phyloP scores from a whole-genome alignment of 2,797 vertebrate species.

The Leptodactylus fallax region DNA sequence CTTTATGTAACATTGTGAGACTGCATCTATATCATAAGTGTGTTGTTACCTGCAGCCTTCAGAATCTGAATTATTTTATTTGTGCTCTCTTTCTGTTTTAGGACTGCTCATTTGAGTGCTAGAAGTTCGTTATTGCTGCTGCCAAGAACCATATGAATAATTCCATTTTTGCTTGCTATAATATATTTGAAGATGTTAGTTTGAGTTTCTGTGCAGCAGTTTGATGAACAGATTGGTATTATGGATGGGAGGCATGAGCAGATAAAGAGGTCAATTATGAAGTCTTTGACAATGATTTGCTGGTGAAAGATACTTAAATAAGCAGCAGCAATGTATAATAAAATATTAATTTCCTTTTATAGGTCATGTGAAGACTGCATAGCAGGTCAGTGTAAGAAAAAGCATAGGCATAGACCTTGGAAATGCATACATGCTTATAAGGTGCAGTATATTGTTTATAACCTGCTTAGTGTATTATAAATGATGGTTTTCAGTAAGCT shows the following conservation, averaged over 20 bases:
- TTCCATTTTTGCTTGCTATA: slow-evolving; percentile 32
- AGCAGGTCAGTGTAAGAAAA: not conserved
- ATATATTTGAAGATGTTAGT: slow-evolving; percentile 32
- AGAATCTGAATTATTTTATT: slow-evolving; percentile 30
- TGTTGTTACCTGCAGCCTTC: slow-evolving; percentile 9
- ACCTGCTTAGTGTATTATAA: no score
- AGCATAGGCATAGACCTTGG: not conserved
- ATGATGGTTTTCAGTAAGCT: no score
- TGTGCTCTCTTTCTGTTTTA: not conserved
- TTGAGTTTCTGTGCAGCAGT: not conserved
- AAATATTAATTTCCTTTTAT: slow-evolving; percentile 22
- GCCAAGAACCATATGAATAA: slow-evolving; percentile 40
- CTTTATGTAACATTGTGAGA: no score
- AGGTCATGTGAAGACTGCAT: slow-evolving; percentile 13
- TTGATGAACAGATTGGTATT: slow-evolving; percentile 43
- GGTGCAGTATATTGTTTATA: not conserved
- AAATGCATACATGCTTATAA: no score
- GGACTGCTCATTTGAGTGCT: slow-evolving; percentile 20
- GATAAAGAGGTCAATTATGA: slow-evolving; percentile 38
- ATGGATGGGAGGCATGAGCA: slow-evolving; percentile 34
- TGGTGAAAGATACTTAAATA: slow-evolving; percentile 7
- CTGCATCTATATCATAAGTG: no score
- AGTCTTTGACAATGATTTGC: slow-evolving; percentile 33
- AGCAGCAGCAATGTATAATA: slow-evolving; percentile 10
- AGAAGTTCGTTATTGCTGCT: slow-evolving; percentile 33